These are phyloP conservation scores for Notospermus geniculatus DNA, from an alignment of 1,140 invertebrate genomes.

Conservation along the genomic window DNA sequence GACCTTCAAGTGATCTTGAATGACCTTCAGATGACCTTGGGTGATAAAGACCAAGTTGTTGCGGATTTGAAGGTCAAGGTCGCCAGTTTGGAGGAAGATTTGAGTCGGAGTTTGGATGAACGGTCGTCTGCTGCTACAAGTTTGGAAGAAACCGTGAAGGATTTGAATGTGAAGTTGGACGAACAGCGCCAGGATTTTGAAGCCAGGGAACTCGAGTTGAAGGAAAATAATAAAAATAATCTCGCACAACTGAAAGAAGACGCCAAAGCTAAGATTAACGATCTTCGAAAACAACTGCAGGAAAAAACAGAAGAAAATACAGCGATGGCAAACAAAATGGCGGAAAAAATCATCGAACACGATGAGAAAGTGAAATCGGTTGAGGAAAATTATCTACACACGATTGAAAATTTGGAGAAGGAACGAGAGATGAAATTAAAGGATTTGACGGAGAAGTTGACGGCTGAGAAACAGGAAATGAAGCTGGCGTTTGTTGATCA, in stretches of 20 bases:
- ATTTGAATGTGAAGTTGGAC: constrained; percentile 9
- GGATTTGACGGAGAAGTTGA: constrained; percentile 11
- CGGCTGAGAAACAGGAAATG: constrained; percentile 17
- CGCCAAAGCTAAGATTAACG: constrained; percentile 9
- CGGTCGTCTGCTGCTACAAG: not conserved
- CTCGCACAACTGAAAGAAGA: constrained; percentile 10
- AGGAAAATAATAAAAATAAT: constrained; percentile 20
- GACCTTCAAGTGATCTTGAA: too few species aligned
- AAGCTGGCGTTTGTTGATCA: constrained; percentile 14
- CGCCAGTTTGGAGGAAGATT: too few species aligned
- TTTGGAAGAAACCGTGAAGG: constrained; percentile 16
- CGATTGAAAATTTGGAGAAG: constrained; percentile 19
- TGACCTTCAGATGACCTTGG: too few species aligned
- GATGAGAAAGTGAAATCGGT: constrained; percentile 13
- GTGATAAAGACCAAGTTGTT: too few species aligned
- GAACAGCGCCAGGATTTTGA: constrained; percentile 7
- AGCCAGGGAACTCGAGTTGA: not conserved
- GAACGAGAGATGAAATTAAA: constrained; percentile 15
- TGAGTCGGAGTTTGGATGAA: not conserved
- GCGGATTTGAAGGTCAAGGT: too few species aligned
- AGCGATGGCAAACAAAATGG: too few species aligned
- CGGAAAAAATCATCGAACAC: constrained; percentile 1
- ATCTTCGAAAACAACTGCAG: constrained; percentile 5
- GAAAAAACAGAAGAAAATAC: constrained; percentile 1
- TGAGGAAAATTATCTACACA: constrained; percentile 21